A percentile compares a stretch with the other conserved stretches of the same genome.
phyloP scores from a whole-genome alignment of 2,113 vertebrate species.

The Lanius ludovicianus region DNA sequence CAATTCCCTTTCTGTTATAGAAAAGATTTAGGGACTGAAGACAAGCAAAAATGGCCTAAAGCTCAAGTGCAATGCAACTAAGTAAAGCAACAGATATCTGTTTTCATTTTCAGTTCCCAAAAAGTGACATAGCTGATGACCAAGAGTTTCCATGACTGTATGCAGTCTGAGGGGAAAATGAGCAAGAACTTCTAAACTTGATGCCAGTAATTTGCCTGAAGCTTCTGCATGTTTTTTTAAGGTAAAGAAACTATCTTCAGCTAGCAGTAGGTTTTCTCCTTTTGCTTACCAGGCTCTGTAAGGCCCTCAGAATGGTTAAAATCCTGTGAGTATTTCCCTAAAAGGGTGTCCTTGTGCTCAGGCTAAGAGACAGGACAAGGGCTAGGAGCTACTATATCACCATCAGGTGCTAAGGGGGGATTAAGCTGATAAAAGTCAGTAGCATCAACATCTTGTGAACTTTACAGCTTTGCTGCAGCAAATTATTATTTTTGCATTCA shows the following conservation, averaged over 20 bases:
- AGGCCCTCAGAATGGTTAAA: not conserved
- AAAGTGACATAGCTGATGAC: not conserved
- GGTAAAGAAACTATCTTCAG: not conserved
- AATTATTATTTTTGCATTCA: not conserved
- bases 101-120: not conserved
- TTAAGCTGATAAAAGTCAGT: not conserved
- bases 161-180: not conserved
- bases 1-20: not conserved
- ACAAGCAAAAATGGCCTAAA: not conserved
- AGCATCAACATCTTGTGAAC: not conserved
- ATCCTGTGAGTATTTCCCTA: not conserved
- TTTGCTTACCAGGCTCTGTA: not conserved
- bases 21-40: not conserved
- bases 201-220: not conserved
- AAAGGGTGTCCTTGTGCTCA: not conserved
- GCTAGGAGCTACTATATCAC: not conserved
- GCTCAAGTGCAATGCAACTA: not conserved
- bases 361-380: not conserved
- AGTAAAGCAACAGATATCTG: not conserved
- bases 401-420: not conserved
- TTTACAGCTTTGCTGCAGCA: not conserved
- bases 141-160: not conserved
- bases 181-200: not conserved
- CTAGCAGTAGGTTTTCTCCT: not conserved
- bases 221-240: not conserved